Evolutionary conservation across 1,140 invertebrate genomes (phyloP), one percentile per base, ranked within the genome.

Genomic region (Sinella curviseta): DNA sequence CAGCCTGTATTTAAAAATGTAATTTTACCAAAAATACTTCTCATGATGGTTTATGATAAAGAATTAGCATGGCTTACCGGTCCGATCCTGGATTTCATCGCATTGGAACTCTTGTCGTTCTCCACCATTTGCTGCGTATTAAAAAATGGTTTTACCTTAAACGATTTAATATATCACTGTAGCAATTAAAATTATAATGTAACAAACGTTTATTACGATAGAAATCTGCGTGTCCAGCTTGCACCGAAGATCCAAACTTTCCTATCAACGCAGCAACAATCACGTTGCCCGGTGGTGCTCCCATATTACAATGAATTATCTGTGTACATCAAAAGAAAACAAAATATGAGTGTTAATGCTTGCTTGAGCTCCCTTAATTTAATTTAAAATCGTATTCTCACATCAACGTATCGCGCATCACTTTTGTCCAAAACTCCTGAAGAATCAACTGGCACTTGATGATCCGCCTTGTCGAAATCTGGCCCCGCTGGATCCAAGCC

Each of bases 241-340:
- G 57, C 3, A 65, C 26, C 16, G 14, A 14, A 4, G 57, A 65
- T 4, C 57, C 57, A 26, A n/a, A 65, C 26, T 26, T 65, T 26
- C 57, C 57, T 8, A 48, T 20, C 39, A 48, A 8, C 8, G 39
- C 39, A n/a, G 16, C 26, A 8, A 26, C 26, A 26, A 65, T 17
- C 8, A 26, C 57, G 16, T 65, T 26, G 26, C 14, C 24, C 57
- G 16, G 16, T n/a, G 8, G 16, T 16, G 3, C 26, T 8, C 57
- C 57, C 57, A 65, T 65, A 26, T 65, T 65, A n/a, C 57, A 65
- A 26, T 65, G 57, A 26, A 65, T 65, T 65, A 65, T 65, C 57
- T 65, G 57, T 26, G 24, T 4, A n/a, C n/a, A n/a, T n/a, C n/a
- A n/a, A n/a, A n/a, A n/a, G n/a, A n/a, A 65, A 16, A 26, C 57